Base-by-base conservation (phyloP, 1,140 invertebrate genomes). In the Brachionus manjavacas region DNA sequence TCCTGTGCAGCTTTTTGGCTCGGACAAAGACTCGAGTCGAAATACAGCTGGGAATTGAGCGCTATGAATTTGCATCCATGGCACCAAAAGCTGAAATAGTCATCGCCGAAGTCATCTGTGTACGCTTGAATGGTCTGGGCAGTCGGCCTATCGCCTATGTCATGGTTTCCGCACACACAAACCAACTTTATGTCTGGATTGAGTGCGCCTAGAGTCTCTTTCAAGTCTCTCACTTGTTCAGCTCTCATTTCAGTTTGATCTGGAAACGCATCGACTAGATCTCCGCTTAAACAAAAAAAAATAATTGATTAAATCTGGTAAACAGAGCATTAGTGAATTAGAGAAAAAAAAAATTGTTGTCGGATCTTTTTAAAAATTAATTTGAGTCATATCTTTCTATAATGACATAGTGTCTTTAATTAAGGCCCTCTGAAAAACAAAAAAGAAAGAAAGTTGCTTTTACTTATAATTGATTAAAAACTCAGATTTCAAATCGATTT, bases 81-180 rank as follows among this genome's bases (percentile, higher is more conserved):
- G 43, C 86, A 88, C 89, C 89, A 91, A 86, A 92, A 92, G 0
- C 88, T 89, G 86, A 91, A 92, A 85, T 88, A 92, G 87, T 92
- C 92, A 85, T 91, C 90, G n/a, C 92, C 91, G 87, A 91, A 92
- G 35, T 87, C 85, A 3, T 87, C 80, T 20, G 87, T 86, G 84
- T 91, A 92, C 35, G 83, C 79, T 68, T 85, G 84, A 0, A 92
- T 85, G 8, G 88, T 87, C 74, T 89, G 83, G 6, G 74, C 60
- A 14, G 90, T 91, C 41, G 92, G 92, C 7, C 84, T 86, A 84
- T 92, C 87, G 2, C 91, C 91, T 9, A 92, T 86, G 86, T 92
- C 92, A 86, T 92, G 92, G 86, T 92, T 92, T 2, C 92, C 92
- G 86, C 91, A 91, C 16, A 92, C 89, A 84, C 91, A 92, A 72